phyloP scores from a whole-genome alignment of 2,797 vertebrate species.

The Sphaeramia orbicularis region DNA sequence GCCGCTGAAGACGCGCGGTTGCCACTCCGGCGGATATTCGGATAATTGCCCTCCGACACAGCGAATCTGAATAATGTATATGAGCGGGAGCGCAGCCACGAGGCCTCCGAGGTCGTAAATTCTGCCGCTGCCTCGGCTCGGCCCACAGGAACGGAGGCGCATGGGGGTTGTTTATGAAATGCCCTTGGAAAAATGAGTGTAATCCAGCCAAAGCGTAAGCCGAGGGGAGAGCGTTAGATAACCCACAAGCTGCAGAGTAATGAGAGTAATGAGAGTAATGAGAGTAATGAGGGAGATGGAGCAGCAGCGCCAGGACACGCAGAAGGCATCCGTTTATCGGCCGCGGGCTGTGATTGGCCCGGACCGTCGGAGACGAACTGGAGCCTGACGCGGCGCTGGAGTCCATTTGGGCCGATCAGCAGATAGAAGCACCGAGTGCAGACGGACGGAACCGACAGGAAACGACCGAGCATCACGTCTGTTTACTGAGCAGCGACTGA shows the following conservation, averaged over 20 bases:
- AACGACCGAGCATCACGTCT: too few species aligned
- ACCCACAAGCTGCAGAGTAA: constrained; percentile 81
- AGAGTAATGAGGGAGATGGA: constrained; percentile 82
- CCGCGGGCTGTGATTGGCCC: constrained; percentile 77
- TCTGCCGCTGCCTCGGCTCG: constrained; percentile 75
- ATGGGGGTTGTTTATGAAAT: constrained; percentile 82
- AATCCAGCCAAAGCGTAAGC: constrained; percentile 82
- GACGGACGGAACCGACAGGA: too few species aligned
- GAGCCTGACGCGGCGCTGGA: constrained; percentile 80
- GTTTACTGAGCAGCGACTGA: too few species aligned
- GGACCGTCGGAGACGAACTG: constrained; percentile 82
- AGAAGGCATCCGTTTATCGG: constrained; percentile 83
- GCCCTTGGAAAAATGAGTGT: constrained; percentile 83
- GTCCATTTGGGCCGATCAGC: constrained; percentile 81
- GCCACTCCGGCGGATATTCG: constrained; percentile 79
- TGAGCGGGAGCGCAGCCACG: constrained; percentile 71
- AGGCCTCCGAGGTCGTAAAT: constrained; percentile 81
- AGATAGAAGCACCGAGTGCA: constrained; percentile 73
- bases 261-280: too few species aligned
- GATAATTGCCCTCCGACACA: constrained; percentile 75
- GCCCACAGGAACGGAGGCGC: constrained; percentile 75
- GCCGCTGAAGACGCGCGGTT: constrained; percentile 62
- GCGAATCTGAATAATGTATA: constrained; percentile 84
- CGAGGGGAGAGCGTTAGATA: constrained; percentile 82
- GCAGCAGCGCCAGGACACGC: constrained; percentile 75